These are phyloP conservation scores for Notolepis coatsorum DNA, from an alignment of 2,797 vertebrate genomes.

Conservation along the genomic window DNA sequence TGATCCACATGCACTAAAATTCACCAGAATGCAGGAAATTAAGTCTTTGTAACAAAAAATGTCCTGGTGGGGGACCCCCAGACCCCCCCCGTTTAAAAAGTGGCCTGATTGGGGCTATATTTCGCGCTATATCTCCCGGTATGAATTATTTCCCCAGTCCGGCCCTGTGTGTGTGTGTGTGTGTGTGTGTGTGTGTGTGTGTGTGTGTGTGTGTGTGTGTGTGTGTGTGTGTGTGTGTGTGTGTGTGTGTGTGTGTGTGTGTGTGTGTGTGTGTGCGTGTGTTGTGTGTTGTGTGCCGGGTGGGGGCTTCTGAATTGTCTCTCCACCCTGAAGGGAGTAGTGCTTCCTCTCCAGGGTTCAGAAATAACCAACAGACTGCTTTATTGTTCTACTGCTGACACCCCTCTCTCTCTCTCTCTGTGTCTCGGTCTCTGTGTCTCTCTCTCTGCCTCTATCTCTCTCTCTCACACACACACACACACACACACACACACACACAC, in stretches of 20 bases:
- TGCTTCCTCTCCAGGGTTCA: conserved; percentile 77
- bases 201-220: background rate
- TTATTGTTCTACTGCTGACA: conserved; percentile 67
- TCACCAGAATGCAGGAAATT: too few species aligned
- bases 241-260: conserved; percentile 12
- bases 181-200: conserved; percentile 1
- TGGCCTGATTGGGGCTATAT: too few species aligned
- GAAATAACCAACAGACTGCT: conserved; percentile 77
- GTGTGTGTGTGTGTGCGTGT: background rate
- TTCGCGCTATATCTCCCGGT: too few species aligned
- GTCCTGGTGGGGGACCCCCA: too few species aligned
- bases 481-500: conserved; percentile 44
- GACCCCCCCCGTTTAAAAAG: too few species aligned
- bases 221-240: background rate
- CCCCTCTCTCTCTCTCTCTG: too few species aligned
- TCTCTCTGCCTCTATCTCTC: background rate
- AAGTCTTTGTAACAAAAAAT: too few species aligned
- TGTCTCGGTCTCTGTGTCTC: too few species aligned
- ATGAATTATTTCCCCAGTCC: too few species aligned
- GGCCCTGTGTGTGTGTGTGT: background rate
- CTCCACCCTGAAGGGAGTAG: conserved; percentile 75
- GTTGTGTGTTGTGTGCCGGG: conserved; percentile 37
- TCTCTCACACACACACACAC: background rate
- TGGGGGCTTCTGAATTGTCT: conserved; percentile 63
- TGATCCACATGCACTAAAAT: too few species aligned